A percentile compares a stretch with the other conserved stretches of the same genome.
Evolutionary conservation across 2,888 invertebrate genomes (phyloP).

Genomic region (Agrotis segetum): DNA sequence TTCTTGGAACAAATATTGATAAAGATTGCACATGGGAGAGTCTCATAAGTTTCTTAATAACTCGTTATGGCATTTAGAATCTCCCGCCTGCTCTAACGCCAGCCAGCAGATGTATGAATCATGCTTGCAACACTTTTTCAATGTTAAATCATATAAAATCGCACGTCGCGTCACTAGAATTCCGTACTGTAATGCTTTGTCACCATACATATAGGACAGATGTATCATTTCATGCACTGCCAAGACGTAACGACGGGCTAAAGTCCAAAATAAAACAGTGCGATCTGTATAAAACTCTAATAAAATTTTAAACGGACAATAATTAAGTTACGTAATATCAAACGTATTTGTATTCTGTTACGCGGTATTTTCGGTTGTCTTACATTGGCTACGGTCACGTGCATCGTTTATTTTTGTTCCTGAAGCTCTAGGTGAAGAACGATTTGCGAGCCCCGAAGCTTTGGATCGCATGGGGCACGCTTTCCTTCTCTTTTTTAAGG

Average conservation of each 20-base stretch:
- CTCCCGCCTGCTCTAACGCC: conserved; percentile 16
- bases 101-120: conserved; percentile 34
- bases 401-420: conserved; percentile 80
- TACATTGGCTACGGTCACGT: conserved; percentile 74
- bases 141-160: conserved; percentile 27
- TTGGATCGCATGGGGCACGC: conserved; percentile 33
- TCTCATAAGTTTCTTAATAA: conserved; percentile 4
- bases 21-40: neutral
- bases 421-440: conserved; percentile 65
- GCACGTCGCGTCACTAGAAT: conserved; percentile 47
- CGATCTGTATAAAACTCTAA: conserved; percentile 65
- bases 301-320: conserved; percentile 62
- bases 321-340: conserved; percentile 69
- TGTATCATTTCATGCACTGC: conserved; percentile 62
- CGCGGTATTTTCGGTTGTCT: conserved; percentile 79
- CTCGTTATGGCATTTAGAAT: conserved; percentile 12
- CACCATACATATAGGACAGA: conserved; percentile 51
- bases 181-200: conserved; percentile 43
- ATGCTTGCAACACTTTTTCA: conserved; percentile 15
- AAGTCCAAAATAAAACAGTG: conserved; percentile 67
- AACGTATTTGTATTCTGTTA: conserved; percentile 70
- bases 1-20: neutral
- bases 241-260: conserved; percentile 67
- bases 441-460: conserved; percentile 57
- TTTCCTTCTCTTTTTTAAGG: conserved; percentile 49